phyloP scores from a whole-genome alignment of 2,797 vertebrate species.

The Threskiornis aethiopicus region DNA sequence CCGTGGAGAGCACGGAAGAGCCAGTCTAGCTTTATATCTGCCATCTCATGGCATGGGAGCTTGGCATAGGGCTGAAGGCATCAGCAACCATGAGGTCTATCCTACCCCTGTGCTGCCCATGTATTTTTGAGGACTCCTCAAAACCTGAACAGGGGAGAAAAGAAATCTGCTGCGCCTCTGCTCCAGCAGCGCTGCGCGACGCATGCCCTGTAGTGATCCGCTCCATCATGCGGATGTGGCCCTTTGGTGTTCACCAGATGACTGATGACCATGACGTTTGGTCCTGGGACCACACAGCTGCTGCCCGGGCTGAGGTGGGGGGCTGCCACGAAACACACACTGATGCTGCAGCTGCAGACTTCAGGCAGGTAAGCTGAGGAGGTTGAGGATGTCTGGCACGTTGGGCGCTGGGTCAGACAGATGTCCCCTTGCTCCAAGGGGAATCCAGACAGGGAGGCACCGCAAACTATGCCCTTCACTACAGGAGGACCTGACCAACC shows the following conservation, averaged over 20 bases:
- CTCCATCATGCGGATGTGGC: background rate
- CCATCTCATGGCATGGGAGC: background rate
- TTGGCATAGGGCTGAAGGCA: background rate
- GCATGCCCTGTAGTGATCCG: fast-evolving
- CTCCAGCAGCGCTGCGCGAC: background rate
- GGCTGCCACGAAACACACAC: background rate
- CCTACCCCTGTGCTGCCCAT: background rate
- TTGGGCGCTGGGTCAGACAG: background rate
- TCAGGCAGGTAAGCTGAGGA: background rate
- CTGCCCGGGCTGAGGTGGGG: background rate
- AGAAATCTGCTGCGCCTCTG: background rate
- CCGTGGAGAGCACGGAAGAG: background rate
- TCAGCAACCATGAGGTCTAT: background rate
- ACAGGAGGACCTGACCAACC: background rate
- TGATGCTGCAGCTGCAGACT: background rate
- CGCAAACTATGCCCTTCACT: background rate
- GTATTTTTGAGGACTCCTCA: background rate
- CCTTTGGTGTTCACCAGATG: background rate
- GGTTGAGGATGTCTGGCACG: background rate
- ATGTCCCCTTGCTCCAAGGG: background rate
- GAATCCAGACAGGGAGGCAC: background rate
- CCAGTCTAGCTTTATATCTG: background rate
- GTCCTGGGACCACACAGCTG: background rate
- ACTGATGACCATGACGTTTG: background rate
- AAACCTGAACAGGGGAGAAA: background rate